Evolutionary conservation across 2,888 invertebrate species (phyloP).

Genomic region (Rhamnusium bicolor): DNA sequence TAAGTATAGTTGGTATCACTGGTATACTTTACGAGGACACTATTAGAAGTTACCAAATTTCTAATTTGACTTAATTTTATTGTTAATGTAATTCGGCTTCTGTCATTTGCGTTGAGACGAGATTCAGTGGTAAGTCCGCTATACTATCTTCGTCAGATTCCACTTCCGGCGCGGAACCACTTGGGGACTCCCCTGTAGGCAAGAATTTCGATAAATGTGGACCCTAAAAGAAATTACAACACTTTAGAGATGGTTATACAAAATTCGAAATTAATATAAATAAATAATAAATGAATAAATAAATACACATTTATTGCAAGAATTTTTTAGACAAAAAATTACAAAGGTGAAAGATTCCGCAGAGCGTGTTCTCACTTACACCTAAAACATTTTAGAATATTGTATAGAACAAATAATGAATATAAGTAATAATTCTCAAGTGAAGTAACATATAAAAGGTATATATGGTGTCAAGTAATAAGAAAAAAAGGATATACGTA

Average conservation of each 20-base stretch:
- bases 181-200: slow-evolving; percentile 64
- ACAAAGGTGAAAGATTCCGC: too few relatives aligned
- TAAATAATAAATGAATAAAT: too few relatives aligned
- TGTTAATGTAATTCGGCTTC: slow-evolving; percentile 72
- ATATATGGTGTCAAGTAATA: too few relatives aligned
- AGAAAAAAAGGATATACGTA: too few relatives aligned
- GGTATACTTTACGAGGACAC: slow-evolving; percentile 47
- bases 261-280: too few relatives aligned
- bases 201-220: slow-evolving; percentile 70
- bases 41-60: slow-evolving; percentile 26
- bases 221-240: slow-evolving; percentile 42
- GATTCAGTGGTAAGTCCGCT: slow-evolving; percentile 79
- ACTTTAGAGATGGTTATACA: background rate
- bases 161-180: slow-evolving; percentile 62
- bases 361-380: too few relatives aligned
- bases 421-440: too few relatives aligned
- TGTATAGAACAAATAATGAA: too few relatives aligned
- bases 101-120: slow-evolving; percentile 80
- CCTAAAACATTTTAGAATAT: too few relatives aligned
- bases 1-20: slow-evolving; percentile 59
- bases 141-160: slow-evolving; percentile 73
- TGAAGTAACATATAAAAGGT: too few relatives aligned
- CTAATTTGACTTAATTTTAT: slow-evolving; percentile 24
- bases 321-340: too few relatives aligned
- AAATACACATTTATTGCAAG: too few relatives aligned